These are phyloP conservation scores for Octodon degus DNA, from an alignment of 2,113 vertebrate species.

Conservation along the genomic window DNA sequence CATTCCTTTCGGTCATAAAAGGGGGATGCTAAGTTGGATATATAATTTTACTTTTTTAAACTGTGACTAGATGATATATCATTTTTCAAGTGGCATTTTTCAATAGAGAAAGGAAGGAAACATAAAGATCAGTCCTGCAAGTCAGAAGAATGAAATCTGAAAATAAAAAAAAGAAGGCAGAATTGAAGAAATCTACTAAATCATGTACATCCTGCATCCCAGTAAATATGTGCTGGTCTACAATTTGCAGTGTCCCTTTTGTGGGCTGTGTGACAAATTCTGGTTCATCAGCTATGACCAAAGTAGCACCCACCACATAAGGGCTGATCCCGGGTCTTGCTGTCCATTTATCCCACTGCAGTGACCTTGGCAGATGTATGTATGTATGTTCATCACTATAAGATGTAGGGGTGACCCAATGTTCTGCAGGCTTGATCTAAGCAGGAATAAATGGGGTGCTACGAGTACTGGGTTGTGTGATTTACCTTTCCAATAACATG, in stretches of 20 bases:
- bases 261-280: background rate
- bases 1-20: background rate
- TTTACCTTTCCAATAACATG: background rate
- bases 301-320: accelerated
- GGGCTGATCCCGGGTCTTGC: background rate
- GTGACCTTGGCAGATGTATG: background rate
- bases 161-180: accelerated
- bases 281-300: background rate
- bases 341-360: background rate
- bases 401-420: accelerated
- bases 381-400: background rate
- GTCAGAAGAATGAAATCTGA: background rate
- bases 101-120: background rate
- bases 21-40: background rate
- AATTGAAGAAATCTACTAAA: accelerated
- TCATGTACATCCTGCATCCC: background rate
- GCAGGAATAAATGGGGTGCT: background rate
- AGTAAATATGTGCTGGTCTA: background rate
- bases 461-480: background rate
- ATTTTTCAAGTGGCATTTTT: background rate
- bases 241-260: background rate
- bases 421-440: background rate
- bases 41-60: background rate
- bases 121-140: background rate
- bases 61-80: background rate